Percentiles rank a stretch among this genome's conserved stretches.
These are phyloP conservation scores for Onychorhynchus coronatus DNA, from an alignment of 2,113 vertebrate genomes.

Conservation along the genomic window DNA sequence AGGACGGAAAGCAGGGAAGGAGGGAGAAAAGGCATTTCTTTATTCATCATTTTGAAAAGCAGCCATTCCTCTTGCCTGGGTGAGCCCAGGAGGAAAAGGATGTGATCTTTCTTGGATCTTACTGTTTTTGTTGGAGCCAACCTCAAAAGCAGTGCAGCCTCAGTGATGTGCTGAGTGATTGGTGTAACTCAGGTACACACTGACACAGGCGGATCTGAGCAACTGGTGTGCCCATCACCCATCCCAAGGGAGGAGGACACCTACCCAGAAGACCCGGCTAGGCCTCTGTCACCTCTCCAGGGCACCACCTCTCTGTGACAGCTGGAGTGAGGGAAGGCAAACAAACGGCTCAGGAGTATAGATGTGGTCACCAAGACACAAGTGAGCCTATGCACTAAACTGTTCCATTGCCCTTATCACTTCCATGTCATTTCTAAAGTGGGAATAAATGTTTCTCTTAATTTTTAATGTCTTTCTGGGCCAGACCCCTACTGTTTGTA, in stretches of 20 bases:
- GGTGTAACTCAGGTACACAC: not conserved
- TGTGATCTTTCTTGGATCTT: not conserved
- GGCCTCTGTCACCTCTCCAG: not conserved
- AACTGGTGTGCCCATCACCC: rapidly evolving
- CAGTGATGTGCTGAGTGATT: rapidly evolving
- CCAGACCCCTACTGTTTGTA: not conserved
- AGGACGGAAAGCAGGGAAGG: not conserved
- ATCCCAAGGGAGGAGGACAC: not conserved
- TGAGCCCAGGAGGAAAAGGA: not conserved
- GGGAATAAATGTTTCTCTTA: not conserved
- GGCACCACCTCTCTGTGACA: rapidly evolving
- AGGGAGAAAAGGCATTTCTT: not conserved
- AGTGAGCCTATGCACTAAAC: not conserved
- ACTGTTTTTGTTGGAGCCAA: not conserved
- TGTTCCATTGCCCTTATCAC: not conserved
- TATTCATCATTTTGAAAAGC: not conserved
- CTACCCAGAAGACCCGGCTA: not conserved
- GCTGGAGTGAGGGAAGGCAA: not conserved
- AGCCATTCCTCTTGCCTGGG: not conserved
- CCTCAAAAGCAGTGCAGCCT: not conserved
- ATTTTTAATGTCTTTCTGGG: not conserved
- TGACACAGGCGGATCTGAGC: rapidly evolving
- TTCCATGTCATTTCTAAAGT: not conserved
- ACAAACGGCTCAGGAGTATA: not conserved
- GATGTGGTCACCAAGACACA: not conserved